Percentiles rank a stretch among this genome's conserved stretches.
These are phyloP conservation scores for Epinotia ramella DNA, from an alignment of 2,888 invertebrate species.

Conservation along the genomic window DNA sequence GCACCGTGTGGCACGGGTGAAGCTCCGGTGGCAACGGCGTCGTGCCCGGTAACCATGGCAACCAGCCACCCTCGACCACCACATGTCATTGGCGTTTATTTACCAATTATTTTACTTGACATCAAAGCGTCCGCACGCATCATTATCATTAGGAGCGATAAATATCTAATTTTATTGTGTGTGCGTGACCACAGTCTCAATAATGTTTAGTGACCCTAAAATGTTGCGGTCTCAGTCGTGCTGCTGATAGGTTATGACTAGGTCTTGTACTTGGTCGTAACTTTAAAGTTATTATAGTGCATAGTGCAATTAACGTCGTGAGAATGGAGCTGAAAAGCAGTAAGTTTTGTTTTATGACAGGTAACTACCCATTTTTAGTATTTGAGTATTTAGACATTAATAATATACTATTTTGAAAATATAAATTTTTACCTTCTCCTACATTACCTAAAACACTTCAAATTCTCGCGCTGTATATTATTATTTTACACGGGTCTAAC, in stretches of 20 bases:
- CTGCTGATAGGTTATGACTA: conserved; percentile 31
- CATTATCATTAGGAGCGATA: conserved; percentile 43
- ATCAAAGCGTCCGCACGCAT: conserved; percentile 59
- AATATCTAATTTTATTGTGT: conserved; percentile 48
- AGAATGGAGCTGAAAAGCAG: conserved; percentile 18
- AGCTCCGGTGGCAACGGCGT: conserved; percentile 67
- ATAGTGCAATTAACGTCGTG: conserved; percentile 4
- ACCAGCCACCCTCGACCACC: conserved; percentile 54
- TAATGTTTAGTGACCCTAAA: conserved; percentile 54
- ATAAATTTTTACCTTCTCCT: too few relatives aligned
- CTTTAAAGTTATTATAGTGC: conserved; percentile 2
- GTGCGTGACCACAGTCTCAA: conserved; percentile 46
- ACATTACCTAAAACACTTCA: too few relatives aligned
- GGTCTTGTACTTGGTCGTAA: conserved; percentile 14
- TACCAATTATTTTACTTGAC: conserved; percentile 69
- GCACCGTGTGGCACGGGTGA: conserved; percentile 63
- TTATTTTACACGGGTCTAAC: too few relatives aligned
- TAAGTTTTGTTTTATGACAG: conserved; percentile 5
- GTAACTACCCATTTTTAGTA: too few relatives aligned
- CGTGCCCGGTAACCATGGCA: conserved; percentile 66
- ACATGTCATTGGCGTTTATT: conserved; percentile 68
- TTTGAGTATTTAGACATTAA: too few relatives aligned
- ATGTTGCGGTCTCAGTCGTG: conserved; percentile 22
- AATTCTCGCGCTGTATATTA: too few relatives aligned
- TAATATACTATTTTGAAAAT: too few relatives aligned